Evolutionary conservation across 30 jellyfish, hydroid and myxozoan species (phyloP), one percentile per base, ranked within the genome.

Genomic region (Calvadosia cruxmelitensis): DNA sequence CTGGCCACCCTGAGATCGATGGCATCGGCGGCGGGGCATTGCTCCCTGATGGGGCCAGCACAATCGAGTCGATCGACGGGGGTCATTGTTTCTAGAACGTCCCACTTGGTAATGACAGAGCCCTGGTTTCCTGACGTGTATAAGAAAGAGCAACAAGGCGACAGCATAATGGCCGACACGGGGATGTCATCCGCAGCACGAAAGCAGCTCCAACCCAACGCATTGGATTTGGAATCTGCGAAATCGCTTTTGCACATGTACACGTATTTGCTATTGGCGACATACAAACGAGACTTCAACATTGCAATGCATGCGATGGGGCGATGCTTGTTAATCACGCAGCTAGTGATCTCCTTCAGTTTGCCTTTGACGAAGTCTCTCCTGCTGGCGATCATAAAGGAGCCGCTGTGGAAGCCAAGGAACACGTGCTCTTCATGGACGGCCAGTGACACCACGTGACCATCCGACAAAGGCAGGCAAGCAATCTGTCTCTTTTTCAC

Each of bases 1-100:
- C 89, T 53, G 29, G 94, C 65, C 48, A 87, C 93, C n/a, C 97
- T 66, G 29, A 67, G 83, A 52, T 87, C 97, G 31, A 36, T 49
- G 0, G 3, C 65, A 50, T 75, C 91, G 49, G 86, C 68, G 29
- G 33, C 72, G 3, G 94, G 94, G 2, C 36, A 26, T 28, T 63
- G 75, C 63, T 32, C 67, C 33, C 72, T 69, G 16, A 87, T 33
- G 63, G 51, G 75, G 16, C 49, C 70, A 24, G 83, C 72, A 68
- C 93, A 80, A 49, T 77, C 83, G 48, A 75, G 29, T 62, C 64
- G 68, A 1, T 76, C 81, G 15, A 67, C 42, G 53, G 33, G 32
- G 27, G 20, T 31, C 80, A 53, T 50, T 26, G 67, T 68, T 27
- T 66, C 88, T 0, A 49, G 15, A 42, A 20, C 20, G 20, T 42